Percentiles rank a stretch among this genome's conserved stretches.
phyloP scores from a whole-genome alignment of 2,113 vertebrate genomes.

The Egretta garzetta region DNA sequence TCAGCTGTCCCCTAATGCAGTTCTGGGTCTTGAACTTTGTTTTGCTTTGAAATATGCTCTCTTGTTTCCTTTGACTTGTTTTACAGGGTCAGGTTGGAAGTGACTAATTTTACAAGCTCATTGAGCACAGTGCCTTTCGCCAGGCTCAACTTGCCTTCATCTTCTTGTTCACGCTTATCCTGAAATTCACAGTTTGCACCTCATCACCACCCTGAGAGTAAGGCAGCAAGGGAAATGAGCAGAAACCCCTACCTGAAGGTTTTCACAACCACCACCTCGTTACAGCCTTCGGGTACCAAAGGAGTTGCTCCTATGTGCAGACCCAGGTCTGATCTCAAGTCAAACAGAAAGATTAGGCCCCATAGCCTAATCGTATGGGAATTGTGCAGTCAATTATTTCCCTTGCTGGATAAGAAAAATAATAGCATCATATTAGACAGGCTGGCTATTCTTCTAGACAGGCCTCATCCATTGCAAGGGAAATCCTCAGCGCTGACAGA shows the following conservation, averaged over 20 bases:
- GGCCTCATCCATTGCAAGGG: background rate
- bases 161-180: background rate
- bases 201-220: background rate
- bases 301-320: background rate
- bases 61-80: background rate
- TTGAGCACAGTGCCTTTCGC: background rate
- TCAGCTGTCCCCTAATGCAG: background rate
- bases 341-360: background rate
- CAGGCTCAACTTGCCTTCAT: background rate
- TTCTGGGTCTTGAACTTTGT: background rate
- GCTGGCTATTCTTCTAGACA: background rate
- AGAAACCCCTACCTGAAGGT: background rate
- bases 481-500: background rate
- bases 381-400: background rate
- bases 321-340: background rate
- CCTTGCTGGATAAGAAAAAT: background rate
- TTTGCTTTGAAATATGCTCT: background rate
- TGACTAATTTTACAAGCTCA: background rate
- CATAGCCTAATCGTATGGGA: background rate
- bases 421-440: background rate
- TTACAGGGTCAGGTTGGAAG: background rate
- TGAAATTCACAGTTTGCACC: background rate
- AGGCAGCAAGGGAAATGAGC: background rate
- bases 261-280: background rate
- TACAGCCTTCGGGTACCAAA: background rate